These are phyloP conservation scores for Caenorhabditis imperialis DNA, from an alignment of 2,888 invertebrate species.

Conservation along the genomic window DNA sequence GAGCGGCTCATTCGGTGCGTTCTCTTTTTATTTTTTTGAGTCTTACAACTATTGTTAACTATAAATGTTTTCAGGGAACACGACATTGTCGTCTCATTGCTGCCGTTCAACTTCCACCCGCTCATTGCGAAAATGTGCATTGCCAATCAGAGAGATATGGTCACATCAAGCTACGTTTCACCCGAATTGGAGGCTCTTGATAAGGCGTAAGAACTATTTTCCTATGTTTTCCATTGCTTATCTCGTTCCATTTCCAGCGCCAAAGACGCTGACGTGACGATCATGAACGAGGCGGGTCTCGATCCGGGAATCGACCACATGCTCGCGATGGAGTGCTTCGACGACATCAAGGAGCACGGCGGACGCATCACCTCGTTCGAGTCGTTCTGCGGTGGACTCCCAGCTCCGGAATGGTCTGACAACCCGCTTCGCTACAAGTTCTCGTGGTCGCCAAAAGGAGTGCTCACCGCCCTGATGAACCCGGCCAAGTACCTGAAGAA, in stretches of 20 bases:
- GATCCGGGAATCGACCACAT: constrained; percentile 99
- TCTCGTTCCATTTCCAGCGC: constrained; percentile 82
- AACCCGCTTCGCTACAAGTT: constrained; percentile 88
- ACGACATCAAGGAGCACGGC: constrained; percentile 87
- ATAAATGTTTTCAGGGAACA: no score
- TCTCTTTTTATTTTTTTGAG: neutral
- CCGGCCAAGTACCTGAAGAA: constrained; percentile 89
- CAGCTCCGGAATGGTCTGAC: constrained; percentile 95
- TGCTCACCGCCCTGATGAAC: constrained; percentile 90
- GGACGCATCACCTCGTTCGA: constrained; percentile 94
- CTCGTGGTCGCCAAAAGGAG: constrained; percentile 96
- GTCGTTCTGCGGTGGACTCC: constrained; percentile 96
- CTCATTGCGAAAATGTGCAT: constrained; percentile 89
- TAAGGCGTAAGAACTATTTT: constrained; percentile 68
- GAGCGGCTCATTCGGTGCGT: constrained; percentile 84
- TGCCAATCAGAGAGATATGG: constrained; percentile 89
- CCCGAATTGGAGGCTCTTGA: constrained; percentile 85
- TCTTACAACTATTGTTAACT: neutral
- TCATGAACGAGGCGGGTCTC: constrained; percentile 95
- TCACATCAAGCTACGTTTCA: constrained; percentile 94
- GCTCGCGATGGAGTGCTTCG: constrained; percentile 95
- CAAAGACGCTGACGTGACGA: constrained; percentile 89
- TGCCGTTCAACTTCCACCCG: constrained; percentile 92
- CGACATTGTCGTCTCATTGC: constrained; percentile 83
- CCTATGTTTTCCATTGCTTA: neutral